Base-by-base conservation (phyloP, 2,113 vertebrate species). In the Marmota monax region DNA sequence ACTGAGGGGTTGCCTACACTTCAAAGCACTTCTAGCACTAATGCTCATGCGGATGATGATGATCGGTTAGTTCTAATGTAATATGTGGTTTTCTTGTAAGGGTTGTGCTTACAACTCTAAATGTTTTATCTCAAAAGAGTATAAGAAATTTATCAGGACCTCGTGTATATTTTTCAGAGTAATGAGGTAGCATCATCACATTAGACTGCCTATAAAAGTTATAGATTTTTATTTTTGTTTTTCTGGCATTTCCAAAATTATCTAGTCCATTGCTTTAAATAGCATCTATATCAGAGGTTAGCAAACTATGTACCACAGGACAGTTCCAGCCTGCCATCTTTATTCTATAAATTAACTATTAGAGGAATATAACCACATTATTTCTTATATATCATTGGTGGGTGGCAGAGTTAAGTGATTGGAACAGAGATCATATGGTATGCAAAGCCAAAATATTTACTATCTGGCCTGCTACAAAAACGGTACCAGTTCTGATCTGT, bases 1-100 rank as follows among this genome's bases (percentile, higher is more conserved):
- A 99, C 99, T 0, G 99, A 99, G 95, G 99, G 99, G 63, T 73
- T 99, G 65, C 99, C 99, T 63, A 99, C 99, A 34, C 99, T 99
- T 95, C 99, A 99, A 0, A 99, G 99, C 73, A 98, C 99, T 84
- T 99, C 99, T 32, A 99, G 98, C 97, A 97, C 99, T 51, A 99
- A 98, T 97, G 98, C 98, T 97, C 99, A 99, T 0, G 98, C 98
- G 2, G 99, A 99, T 87, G 99, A 99, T 23, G 99, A 99, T 20
- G 99, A 99, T 97, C 99, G 99, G 99, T 99, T 98, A 88, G 98
- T 99, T 97, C 96, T 96, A n/a, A 48, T 9, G 29, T 0, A 67
- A 37, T 5, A 48, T 88, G 63, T 95, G 32, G 0, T 94, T 93
- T 95, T 95, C 83, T 91, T 96, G 17, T 77, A 37, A 95, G 65